Conservation (phyloP, 2,888 invertebrate species). For the Spisula subtruncata region DNA sequence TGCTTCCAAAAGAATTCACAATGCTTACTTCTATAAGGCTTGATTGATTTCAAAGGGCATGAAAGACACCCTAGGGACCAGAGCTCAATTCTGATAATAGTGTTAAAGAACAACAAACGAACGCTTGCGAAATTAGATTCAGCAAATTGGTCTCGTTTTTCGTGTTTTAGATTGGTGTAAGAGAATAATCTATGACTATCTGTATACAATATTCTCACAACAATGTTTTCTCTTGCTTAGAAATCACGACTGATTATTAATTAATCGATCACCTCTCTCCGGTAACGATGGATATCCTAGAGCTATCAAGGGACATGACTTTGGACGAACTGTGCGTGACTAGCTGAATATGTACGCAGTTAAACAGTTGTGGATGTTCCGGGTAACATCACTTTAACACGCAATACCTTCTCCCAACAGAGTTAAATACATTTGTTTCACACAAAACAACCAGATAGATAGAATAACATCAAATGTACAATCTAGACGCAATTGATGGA, state of each 20-base stretch:
- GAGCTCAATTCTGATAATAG: slow-evolving; percentile 72
- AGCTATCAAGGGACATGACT: slow-evolving; percentile 50
- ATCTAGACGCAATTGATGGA: slow-evolving; percentile 64
- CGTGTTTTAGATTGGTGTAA: slow-evolving; percentile 60
- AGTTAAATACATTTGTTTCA: slow-evolving; percentile 51
- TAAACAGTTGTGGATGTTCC: not conserved
- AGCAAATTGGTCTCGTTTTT: slow-evolving; percentile 61
- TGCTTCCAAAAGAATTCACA: slow-evolving; percentile 51
- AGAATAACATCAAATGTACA: slow-evolving; percentile 63
- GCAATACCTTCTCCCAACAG: slow-evolving; percentile 54
- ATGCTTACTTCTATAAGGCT: slow-evolving; percentile 52
- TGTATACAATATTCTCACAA: not conserved
- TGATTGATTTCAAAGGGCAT: slow-evolving; percentile 70
- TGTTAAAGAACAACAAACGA: slow-evolving; percentile 72
- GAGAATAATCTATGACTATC: slow-evolving; percentile 63
- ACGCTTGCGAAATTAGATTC: slow-evolving; percentile 65
- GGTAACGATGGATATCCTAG: slow-evolving; percentile 44
- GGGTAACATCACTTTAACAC: slow-evolving; percentile 37
- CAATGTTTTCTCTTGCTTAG: slow-evolving; percentile 20
- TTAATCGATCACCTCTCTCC: slow-evolving; percentile 62
- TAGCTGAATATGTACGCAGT: not conserved
- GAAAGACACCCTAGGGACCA: slow-evolving; percentile 44
- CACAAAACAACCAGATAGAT: slow-evolving; percentile 43
- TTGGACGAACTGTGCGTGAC: slow-evolving; percentile 38
- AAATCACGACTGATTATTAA: slow-evolving; percentile 67